Evolutionary conservation across 2,113 vertebrate species (phyloP).

Genomic region (Balaeniceps rex): DNA sequence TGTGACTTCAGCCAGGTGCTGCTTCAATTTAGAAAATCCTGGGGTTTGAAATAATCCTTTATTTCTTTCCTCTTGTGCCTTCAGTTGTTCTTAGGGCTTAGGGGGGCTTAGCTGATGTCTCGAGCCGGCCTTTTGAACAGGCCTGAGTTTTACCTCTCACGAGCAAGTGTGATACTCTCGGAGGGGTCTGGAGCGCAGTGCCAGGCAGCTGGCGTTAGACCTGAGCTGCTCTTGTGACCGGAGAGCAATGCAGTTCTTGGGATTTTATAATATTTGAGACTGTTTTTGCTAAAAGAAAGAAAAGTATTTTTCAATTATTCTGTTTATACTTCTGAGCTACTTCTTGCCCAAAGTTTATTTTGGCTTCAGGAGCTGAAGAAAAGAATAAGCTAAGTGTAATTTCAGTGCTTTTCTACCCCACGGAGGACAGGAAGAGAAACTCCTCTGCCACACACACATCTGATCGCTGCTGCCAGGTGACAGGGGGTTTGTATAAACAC

Average conservation of each 20-base stretch:
- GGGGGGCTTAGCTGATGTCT: not conserved
- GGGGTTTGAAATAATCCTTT: not conserved
- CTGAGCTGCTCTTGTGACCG: not conserved
- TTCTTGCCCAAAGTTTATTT: conserved; percentile 18
- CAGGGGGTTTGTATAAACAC: not conserved
- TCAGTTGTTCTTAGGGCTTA: not conserved
- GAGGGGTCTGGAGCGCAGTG: not conserved
- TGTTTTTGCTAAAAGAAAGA: not conserved
- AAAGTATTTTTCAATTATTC: conserved; percentile 32
- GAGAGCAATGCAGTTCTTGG: not conserved
- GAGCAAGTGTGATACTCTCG: not conserved
- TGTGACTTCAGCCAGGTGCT: not conserved
- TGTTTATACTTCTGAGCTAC: conserved; percentile 28
- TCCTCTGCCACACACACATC: not conserved
- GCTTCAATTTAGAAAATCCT: not conserved
- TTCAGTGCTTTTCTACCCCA: not conserved
- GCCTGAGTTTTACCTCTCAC: not conserved
- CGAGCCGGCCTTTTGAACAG: not conserved
- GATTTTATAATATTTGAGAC: not conserved
- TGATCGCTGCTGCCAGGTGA: not conserved
- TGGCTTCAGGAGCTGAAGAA: not conserved
- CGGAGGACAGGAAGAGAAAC: not conserved
- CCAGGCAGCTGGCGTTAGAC: not conserved
- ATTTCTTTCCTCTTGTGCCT: not conserved
- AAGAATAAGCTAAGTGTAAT: not conserved